These are phyloP conservation scores for Oryctes rhinoceros DNA, from an alignment of 1,140 invertebrate genomes.

Conservation along the genomic window DNA sequence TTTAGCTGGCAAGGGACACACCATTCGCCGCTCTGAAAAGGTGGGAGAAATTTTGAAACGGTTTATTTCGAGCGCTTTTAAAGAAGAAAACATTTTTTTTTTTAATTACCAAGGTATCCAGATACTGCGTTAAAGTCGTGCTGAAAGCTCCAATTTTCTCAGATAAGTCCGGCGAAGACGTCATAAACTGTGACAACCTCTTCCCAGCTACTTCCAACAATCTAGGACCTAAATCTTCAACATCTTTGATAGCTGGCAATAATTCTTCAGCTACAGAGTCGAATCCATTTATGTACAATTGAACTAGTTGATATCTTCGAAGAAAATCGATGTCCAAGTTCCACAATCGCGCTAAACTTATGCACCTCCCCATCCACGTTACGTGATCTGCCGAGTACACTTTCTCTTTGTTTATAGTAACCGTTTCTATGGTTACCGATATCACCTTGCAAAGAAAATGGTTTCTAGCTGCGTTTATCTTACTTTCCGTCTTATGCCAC, in stretches of 20 bases:
- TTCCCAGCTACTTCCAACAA: conserved; percentile 77
- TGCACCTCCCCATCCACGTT: conserved; percentile 75
- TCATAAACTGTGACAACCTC: conserved; percentile 72
- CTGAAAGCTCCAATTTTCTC: conserved; percentile 74
- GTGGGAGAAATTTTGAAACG: neutral
- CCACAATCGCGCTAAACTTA: conserved; percentile 80
- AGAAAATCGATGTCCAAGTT: conserved; percentile 79
- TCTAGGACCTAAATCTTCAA: conserved; percentile 69
- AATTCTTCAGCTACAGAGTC: conserved; percentile 82
- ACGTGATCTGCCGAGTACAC: conserved; percentile 68
- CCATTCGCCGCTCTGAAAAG: conserved; percentile 54
- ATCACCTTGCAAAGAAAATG: conserved; percentile 74
- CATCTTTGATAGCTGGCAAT: conserved; percentile 71
- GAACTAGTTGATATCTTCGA: conserved; percentile 77
- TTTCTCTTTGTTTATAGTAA: conserved; percentile 64
- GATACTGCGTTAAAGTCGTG: conserved; percentile 73
- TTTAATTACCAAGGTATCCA: conserved; percentile 62
- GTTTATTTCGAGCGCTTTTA: too few species aligned
- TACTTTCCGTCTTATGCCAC: conserved; percentile 53
- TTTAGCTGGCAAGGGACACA: conserved; percentile 54
- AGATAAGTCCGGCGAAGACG: conserved; percentile 66
- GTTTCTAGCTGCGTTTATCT: conserved; percentile 60
- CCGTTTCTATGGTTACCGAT: conserved; percentile 69
- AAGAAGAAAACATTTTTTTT: neutral
- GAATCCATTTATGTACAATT: conserved; percentile 79